phyloP scores from a whole-genome alignment of 1,140 invertebrate species.

The Zaprionus africanus region DNA sequence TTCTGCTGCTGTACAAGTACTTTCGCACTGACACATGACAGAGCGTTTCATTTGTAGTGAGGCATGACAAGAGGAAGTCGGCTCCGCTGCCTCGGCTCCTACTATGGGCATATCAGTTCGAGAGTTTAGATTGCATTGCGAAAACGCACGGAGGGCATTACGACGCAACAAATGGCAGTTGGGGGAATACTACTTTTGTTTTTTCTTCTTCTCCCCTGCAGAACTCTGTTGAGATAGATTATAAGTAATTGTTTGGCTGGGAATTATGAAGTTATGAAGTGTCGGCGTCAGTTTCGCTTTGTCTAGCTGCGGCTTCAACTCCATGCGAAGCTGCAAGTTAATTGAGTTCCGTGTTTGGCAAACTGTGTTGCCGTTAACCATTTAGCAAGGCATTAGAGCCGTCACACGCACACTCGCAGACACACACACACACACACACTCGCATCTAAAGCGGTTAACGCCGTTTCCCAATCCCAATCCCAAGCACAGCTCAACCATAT shows the following conservation, averaged over 20 bases:
- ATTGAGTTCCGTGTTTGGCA: constrained; percentile 53
- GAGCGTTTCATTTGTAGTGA: constrained; percentile 79
- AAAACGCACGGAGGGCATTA: constrained; percentile 34
- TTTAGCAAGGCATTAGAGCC: constrained; percentile 55
- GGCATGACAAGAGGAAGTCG: constrained; percentile 65
- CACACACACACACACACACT: constrained; percentile 38
- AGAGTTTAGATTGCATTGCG: constrained; percentile 51
- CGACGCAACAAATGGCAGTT: neutral
- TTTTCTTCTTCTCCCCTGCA: neutral
- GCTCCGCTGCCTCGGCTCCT: constrained; percentile 35
- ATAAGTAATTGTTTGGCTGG: constrained; percentile 45
- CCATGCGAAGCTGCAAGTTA: constrained; percentile 30
- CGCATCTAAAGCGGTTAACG: constrained; percentile 67
- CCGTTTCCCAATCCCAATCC: constrained; percentile 28
- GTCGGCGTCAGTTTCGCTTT: constrained; percentile 24
- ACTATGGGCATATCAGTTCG: constrained; percentile 27
- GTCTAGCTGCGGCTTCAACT: neutral
- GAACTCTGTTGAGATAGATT: constrained; percentile 43
- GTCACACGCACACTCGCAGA: constrained; percentile 22
- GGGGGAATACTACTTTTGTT: constrained; percentile 13
- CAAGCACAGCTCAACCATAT: constrained; percentile 11
- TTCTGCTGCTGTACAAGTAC: constrained; percentile 34
- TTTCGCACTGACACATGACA: constrained; percentile 76
- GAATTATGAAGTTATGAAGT: constrained; percentile 58
- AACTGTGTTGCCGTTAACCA: constrained; percentile 34